phyloP scores from a whole-genome alignment of 1,140 invertebrate genomes.

The Brachionus angularis region DNA sequence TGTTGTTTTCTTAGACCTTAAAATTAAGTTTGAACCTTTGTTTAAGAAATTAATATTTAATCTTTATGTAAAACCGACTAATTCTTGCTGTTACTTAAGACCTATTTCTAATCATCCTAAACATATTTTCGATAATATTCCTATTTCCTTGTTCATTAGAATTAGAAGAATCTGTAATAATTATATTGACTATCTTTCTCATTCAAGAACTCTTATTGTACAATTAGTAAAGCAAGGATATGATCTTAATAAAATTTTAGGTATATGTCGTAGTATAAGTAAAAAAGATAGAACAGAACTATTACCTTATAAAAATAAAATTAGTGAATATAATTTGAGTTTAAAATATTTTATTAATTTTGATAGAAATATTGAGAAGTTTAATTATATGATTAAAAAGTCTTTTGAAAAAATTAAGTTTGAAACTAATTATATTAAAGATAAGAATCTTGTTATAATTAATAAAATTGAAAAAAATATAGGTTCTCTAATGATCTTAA shows the following conservation, averaged over 20 bases:
- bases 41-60: constrained; percentile 1
- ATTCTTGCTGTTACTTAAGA: neutral
- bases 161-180: neutral
- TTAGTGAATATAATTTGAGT: neutral
- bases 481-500: neutral
- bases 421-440: neutral
- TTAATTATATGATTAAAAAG: neutral
- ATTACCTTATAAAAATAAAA: constrained; percentile 2
- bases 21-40: neutral
- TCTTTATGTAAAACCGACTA: neutral
- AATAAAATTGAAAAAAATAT: constrained; percentile 6
- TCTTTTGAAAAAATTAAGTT: neutral
- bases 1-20: neutral
- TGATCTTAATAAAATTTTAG: constrained; percentile 9
- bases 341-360: neutral
- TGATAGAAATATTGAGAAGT: neutral
- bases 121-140: constrained; percentile 17
- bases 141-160: neutral
- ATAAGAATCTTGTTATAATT: neutral
- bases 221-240: neutral
- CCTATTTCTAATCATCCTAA: neutral
- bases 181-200: neutral
- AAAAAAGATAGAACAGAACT: neutral
- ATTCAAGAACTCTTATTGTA: neutral
- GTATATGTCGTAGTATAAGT: neutral